Conservation (phyloP, 2,113 vertebrate genomes). For the Pseudopodoces humilis region DNA sequence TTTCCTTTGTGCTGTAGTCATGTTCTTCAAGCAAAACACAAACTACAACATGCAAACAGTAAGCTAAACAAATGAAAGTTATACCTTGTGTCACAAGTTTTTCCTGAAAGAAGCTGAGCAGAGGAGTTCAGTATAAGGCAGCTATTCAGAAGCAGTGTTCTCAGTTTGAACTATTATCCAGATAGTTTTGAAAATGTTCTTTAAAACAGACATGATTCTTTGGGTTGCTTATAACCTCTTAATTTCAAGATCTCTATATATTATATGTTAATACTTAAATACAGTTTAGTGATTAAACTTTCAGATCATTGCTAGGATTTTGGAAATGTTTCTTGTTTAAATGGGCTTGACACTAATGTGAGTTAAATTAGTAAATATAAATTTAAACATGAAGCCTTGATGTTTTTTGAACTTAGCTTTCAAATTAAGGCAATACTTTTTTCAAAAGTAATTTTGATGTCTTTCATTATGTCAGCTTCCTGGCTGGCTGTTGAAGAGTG, state of each 20-base stretch:
- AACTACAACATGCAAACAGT: slow-evolving; percentile 43
- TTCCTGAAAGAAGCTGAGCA: neutral
- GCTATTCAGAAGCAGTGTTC: neutral
- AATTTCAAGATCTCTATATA: neutral
- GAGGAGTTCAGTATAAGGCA: neutral
- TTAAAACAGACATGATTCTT: neutral
- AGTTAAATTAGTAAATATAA: neutral
- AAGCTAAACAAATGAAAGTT: slow-evolving; percentile 25
- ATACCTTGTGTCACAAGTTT: neutral
- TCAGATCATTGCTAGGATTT: neutral
- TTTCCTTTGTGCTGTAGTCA: slow-evolving; percentile 52
- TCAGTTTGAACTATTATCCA: neutral
- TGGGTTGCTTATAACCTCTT: neutral
- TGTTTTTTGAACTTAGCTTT: neutral
- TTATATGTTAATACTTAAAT: neutral
- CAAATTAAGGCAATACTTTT: neutral
- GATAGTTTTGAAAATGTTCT: neutral
- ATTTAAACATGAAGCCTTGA: neutral
- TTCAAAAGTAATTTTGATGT: neutral
- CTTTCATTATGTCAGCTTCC: neutral
- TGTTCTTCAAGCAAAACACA: slow-evolving; percentile 60
- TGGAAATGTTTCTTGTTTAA: neutral
- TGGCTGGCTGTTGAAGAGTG: neutral
- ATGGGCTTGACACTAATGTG: neutral
- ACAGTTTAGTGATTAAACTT: neutral